Conservation (phyloP, 37 sponge, comb jelly and placozoan genomes). For the Halichondria panicea region DNA sequence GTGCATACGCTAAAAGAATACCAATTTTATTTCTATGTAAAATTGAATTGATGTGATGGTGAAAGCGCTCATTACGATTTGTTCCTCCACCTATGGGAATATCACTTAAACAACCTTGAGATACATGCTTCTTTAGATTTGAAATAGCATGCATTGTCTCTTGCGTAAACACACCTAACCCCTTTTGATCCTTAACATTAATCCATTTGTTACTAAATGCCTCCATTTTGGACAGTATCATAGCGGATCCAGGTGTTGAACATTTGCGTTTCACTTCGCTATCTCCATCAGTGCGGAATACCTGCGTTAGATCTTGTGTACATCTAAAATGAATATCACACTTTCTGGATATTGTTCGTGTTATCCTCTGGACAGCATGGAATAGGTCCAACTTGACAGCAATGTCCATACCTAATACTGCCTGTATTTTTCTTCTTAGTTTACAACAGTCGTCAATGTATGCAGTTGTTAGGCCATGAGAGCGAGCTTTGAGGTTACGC, state of each 20-base stretch:
- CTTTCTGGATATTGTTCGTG: slow-evolving; percentile 7
- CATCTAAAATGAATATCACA: not conserved
- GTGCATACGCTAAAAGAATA: slow-evolving; percentile 22
- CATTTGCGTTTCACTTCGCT: not conserved
- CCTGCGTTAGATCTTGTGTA: slow-evolving; percentile 23
- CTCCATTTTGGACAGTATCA: slow-evolving; percentile 12
- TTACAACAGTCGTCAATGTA: slow-evolving; percentile 52
- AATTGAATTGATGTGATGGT: slow-evolving; percentile 6
- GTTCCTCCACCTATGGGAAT: slow-evolving; percentile 18
- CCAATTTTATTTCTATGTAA: slow-evolving; percentile 24
- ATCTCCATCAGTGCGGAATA: slow-evolving; percentile 34
- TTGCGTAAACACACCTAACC: not conserved
- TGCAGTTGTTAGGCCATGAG: not conserved
- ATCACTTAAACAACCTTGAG: slow-evolving; percentile 24
- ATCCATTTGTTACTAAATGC: slow-evolving; percentile 27
- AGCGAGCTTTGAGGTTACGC: not conserved
- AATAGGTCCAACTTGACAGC: slow-evolving; percentile 37
- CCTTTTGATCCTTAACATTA: not conserved
- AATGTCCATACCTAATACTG: slow-evolving; percentile 21
- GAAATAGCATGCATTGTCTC: slow-evolving; percentile 12
- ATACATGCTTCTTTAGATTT: slow-evolving; percentile 28
- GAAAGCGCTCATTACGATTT: slow-evolving; percentile 14
- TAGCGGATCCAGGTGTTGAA: slow-evolving; percentile 15
- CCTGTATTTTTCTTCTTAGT: slow-evolving; percentile 2
- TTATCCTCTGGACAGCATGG: slow-evolving; percentile 51